Evolutionary conservation across 2,888 invertebrate genomes (phyloP).

Genomic region (Cantharis rustica): DNA sequence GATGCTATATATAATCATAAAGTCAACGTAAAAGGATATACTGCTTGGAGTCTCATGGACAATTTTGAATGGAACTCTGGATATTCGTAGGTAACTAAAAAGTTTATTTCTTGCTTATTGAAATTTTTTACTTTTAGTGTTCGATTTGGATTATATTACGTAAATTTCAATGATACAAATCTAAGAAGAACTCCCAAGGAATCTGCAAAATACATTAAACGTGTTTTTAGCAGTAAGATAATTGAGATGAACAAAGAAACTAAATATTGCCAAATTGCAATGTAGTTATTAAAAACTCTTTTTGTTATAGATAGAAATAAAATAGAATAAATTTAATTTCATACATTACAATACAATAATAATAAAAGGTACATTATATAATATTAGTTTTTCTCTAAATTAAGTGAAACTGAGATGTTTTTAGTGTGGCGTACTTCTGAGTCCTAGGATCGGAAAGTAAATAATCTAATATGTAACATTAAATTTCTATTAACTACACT

Average conservation of each 20-base stretch:
- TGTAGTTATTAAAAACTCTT: too few relatives aligned
- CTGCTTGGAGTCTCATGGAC: conserved; percentile 67
- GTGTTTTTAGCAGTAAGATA: not conserved
- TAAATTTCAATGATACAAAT: conserved; percentile 14
- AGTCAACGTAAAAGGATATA: conserved; percentile 60
- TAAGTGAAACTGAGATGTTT: too few relatives aligned
- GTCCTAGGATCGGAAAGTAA: too few relatives aligned
- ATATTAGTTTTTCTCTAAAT: too few relatives aligned
- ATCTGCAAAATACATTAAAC: conserved; percentile 4
- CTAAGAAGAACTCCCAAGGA: conserved; percentile 13
- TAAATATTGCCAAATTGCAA: too few relatives aligned
- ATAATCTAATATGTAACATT: too few relatives aligned
- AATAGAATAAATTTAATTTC: too few relatives aligned
- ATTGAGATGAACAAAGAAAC: not conserved
- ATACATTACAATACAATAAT: too few relatives aligned
- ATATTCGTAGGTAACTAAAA: conserved; percentile 51
- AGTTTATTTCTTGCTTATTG: not conserved
- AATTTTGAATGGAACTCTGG: conserved; percentile 66
- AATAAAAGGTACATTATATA: too few relatives aligned
- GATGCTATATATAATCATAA: conserved; percentile 50
- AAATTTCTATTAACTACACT: too few relatives aligned
- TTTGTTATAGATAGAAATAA: too few relatives aligned
- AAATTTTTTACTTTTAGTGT: not conserved
- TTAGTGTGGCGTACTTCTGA: too few relatives aligned
- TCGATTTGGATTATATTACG: conserved; percentile 26